These are phyloP conservation scores for Miniopterus natalensis DNA, from an alignment of 2,113 vertebrate species.

Conservation along the genomic window DNA sequence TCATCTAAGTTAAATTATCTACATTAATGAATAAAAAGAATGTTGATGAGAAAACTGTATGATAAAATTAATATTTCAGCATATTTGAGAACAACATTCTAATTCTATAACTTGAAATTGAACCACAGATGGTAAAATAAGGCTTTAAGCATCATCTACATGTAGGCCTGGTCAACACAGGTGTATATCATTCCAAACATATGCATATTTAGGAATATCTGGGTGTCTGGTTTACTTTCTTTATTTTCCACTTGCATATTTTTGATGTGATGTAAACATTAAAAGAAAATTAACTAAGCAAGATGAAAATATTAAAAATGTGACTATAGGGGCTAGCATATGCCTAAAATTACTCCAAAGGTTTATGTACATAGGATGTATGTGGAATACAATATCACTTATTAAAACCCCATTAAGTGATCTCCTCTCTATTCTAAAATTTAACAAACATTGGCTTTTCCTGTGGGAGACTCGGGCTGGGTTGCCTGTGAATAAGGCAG, in stretches of 20 bases:
- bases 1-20: conserved; percentile 10
- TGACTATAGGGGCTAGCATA: neutral
- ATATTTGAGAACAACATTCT: conserved; percentile 1
- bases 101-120: conserved; percentile 43
- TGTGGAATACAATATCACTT: neutral
- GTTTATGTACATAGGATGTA: neutral
- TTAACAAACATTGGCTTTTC: neutral
- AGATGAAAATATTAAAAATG: conserved; percentile 4
- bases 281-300: conserved; percentile 40
- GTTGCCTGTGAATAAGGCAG: neutral
- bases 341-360: neutral
- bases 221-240: neutral
- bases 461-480: neutral
- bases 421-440: neutral
- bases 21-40: neutral
- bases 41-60: neutral
- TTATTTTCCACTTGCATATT: neutral
- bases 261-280: neutral
- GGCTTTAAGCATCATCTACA: neutral
- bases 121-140: neutral
- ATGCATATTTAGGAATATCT: neutral
- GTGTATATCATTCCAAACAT: neutral
- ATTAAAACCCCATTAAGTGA: neutral
- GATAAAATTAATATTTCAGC: neutral
- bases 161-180: neutral